A percentile compares a stretch with the other conserved stretches of the same genome.
These are phyloP conservation scores for Orussus abietinus DNA, from an alignment of 1,140 invertebrate species.

Conservation along the genomic window DNA sequence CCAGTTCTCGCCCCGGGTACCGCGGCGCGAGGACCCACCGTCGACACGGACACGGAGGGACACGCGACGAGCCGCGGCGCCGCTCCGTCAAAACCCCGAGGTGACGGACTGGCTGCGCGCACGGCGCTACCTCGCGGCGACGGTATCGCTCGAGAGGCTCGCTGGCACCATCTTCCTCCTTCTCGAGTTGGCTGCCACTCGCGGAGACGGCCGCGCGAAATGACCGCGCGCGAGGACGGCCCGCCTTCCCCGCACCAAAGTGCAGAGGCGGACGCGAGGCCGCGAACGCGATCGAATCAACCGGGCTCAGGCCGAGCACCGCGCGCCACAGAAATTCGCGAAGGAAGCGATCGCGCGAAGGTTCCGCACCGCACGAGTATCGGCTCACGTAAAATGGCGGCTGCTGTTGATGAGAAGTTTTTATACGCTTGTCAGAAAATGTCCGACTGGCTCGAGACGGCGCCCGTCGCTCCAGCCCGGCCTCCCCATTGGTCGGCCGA, in stretches of 20 bases:
- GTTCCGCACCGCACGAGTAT: constrained; percentile 57
- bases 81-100: constrained; percentile 31
- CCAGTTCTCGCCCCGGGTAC: constrained; percentile 2
- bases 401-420: constrained; percentile 84
- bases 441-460: constrained; percentile 66
- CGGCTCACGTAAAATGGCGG: constrained; percentile 81
- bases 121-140: constrained; percentile 39
- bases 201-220: constrained; percentile 29
- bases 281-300: constrained; percentile 26
- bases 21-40: constrained; percentile 2
- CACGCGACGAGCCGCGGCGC: constrained; percentile 11
- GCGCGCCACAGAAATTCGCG: constrained; percentile 36
- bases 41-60: constrained; percentile 1
- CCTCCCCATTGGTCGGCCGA: constrained; percentile 35
- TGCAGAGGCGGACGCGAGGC: constrained; percentile 20
- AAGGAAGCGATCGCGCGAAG: constrained; percentile 34
- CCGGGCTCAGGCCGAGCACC: constrained; percentile 19
- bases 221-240: constrained; percentile 35
- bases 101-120: constrained; percentile 40
- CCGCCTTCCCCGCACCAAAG: constrained; percentile 28
- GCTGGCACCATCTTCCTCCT: constrained; percentile 41
- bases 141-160: constrained; percentile 29
- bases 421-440: constrained; percentile 87
- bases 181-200: constrained; percentile 18
- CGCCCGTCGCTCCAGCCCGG: constrained; percentile 55